A percentile compares a stretch with the other conserved stretches of the same genome.
These are phyloP conservation scores for Thera obeliscata DNA, from an alignment of 2,888 invertebrate genomes.

Conservation along the genomic window DNA sequence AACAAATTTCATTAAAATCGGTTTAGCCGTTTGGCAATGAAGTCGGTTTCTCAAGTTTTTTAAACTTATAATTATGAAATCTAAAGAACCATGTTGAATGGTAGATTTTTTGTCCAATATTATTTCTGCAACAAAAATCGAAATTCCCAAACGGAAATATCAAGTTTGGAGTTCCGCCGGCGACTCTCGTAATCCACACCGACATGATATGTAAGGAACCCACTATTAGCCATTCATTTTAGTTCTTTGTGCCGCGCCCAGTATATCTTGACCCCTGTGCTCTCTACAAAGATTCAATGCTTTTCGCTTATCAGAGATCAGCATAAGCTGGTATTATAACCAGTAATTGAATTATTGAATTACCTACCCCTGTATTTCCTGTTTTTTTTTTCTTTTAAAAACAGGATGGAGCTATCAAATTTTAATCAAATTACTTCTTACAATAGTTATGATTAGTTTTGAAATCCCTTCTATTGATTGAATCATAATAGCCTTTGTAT, in stretches of 20 bases:
- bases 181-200: conserved; percentile 61
- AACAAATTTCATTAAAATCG: too few species aligned
- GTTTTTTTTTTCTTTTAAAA: conserved; percentile 55
- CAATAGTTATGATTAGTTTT: conserved; percentile 70
- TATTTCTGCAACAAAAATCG: conserved; percentile 21
- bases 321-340: conserved; percentile 48
- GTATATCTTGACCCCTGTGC: conserved; percentile 41
- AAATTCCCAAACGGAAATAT: conserved; percentile 61
- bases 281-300: conserved; percentile 19
- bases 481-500: conserved; percentile 23
- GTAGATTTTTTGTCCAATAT: not conserved
- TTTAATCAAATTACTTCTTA: conserved; percentile 77
- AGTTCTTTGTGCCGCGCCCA: conserved; percentile 48
- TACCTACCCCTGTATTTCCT: conserved; percentile 60
- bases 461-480: conserved; percentile 34
- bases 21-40: too few species aligned
- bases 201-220: conserved; percentile 69
- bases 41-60: too few species aligned
- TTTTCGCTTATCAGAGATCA: conserved; percentile 43
- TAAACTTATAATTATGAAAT: too few species aligned
- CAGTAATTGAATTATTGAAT: conserved; percentile 67
- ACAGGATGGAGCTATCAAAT: conserved; percentile 77
- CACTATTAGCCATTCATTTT: conserved; percentile 56
- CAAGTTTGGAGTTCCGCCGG: conserved; percentile 66
- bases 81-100: not conserved